Evolutionary conservation across 2,888 invertebrate species (phyloP), one percentile per base, ranked within the genome.

Genomic region (Lasioglossum marginatum): DNA sequence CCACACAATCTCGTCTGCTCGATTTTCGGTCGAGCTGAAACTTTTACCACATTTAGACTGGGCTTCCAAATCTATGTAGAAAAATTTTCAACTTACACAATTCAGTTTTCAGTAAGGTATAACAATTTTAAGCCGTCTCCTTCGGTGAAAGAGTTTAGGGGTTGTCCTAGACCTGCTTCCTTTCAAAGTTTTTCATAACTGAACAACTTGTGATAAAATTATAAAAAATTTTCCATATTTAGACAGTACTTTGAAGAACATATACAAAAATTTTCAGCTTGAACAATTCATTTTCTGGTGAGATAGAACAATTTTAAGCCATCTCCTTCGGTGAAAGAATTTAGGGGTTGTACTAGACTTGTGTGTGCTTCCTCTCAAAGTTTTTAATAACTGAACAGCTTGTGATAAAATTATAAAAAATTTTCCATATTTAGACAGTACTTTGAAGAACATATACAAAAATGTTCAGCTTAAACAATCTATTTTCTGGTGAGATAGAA

Each of bases 141-240:
- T 48, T 52, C n/a, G 1, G 23, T 23, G 19, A 8, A 3, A 3
- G 3, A 57, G 12, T n/a, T n/a, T n/a, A 10, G 12, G 12, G 57
- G 4, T 57, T 12, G 57, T 2, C 0, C n/a, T 4, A 0, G 4
- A n/a, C 10, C 8, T n/a, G n/a, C 2, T n/a, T 10, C 8, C 1
- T 52, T 10, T 52, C 52, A 52, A 6, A 52, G 23, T n/a, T 52
- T 52, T 52, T 52, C 23, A 52, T 10, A 19, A 2, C 48, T 0
- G n/a, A 52, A 52, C 52, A 2, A 2, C 23, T n/a, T 52, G 23
- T 10, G 6, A 0, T 23, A 52, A 23, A 52, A 19, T 23, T 23
- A 6, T 52, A 52, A 23, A 52, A 52, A 12, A 1, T 57, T 57
- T n/a, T 10, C n/a, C 8, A 57, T 4, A 10, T 10, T 10, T 10